A percentile compares a stretch with the other conserved stretches of the same genome.
Evolutionary conservation across 2,888 invertebrate species (phyloP).

Genomic region (Sminthurides aquaticus): DNA sequence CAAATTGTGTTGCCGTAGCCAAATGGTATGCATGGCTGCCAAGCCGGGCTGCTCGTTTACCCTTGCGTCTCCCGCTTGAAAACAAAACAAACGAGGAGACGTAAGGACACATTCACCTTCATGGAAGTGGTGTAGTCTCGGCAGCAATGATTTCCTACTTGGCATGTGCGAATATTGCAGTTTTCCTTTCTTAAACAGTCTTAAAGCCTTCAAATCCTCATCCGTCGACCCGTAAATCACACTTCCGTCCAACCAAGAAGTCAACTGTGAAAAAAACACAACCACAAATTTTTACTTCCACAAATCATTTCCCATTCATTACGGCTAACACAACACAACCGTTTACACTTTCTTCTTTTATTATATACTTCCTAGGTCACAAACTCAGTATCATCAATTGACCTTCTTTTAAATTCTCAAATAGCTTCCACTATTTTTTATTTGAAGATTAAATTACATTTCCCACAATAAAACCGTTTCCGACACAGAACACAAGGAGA

Average conservation of each 20-base stretch:
- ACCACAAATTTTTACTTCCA: background rate
- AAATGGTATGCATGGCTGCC: conserved; percentile 66
- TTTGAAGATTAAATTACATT: too few species aligned
- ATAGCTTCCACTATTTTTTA: too few species aligned
- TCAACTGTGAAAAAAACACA: conserved; percentile 49
- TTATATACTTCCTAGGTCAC: background rate
- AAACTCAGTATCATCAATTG: too few species aligned
- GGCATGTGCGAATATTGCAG: conserved; percentile 58
- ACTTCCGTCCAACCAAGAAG: conserved; percentile 73
- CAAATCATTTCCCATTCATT: background rate
- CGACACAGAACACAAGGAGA: too few species aligned
- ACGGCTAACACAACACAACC: conserved; percentile 4
- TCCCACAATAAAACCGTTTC: too few species aligned
- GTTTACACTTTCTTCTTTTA: background rate
- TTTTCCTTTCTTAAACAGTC: conserved; percentile 66
- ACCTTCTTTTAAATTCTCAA: too few species aligned
- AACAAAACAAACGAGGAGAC: conserved; percentile 53
- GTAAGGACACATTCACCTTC: conserved; percentile 45
- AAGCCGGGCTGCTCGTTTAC: conserved; percentile 73
- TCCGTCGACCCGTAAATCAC: conserved; percentile 72
- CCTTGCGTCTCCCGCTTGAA: conserved; percentile 68
- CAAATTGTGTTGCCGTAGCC: conserved; percentile 66
- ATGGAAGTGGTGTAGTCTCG: conserved; percentile 49
- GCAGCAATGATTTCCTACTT: conserved; percentile 55
- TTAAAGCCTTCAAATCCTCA: conserved; percentile 63